Evolutionary conservation across 2,888 invertebrate genomes (phyloP), one percentile per base, ranked within the genome.

Genomic region (Choristoneura rosaceana): DNA sequence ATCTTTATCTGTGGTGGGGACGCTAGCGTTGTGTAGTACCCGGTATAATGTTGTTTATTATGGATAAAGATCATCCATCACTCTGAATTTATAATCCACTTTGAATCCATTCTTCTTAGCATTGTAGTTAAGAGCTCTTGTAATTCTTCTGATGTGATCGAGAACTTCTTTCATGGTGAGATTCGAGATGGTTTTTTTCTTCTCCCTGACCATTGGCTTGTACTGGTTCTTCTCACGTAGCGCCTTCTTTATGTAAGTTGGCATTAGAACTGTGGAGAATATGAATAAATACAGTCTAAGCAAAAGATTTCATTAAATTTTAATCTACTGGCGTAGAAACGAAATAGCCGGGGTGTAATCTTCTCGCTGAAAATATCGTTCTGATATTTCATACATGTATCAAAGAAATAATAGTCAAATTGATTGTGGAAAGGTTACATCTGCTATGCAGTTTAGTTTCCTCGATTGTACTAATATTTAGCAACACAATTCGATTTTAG

Each of bases 71-170:
- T 69, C 34, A 66, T 80, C 66, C 47, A 85, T 69, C 25, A 91
- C 80, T 34, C 87, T 82, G 43, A 93, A 81, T 55, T 82, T 89
- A 71, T 92, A 93, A 78, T 93, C 92, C 0, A 93, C 90, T 77
- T 86, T 90, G 58, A 88, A 93, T 4, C 92, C 92, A 75, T 91
- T 89, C 47, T 74, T 84, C 73, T 84, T 84, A 0, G 92, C 92
- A 33, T 90, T 78, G 15, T 77, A 73, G 69, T 87, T 90, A 0
- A 92, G 71, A 10, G 81, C 77, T 71, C 77, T 81, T 0, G 92
- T 92, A 4, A 92, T 91, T 0, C 82, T 82, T 66, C 81, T 87
- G 67, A 92, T 88, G 78, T 86, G 91, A 0, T 83, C 74, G 12
- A 90, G 82, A 0, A 91, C 83, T 43, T 92, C 83, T 10, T 78